phyloP scores from a whole-genome alignment of 2,113 vertebrate species.

The Mungos mungo region DNA sequence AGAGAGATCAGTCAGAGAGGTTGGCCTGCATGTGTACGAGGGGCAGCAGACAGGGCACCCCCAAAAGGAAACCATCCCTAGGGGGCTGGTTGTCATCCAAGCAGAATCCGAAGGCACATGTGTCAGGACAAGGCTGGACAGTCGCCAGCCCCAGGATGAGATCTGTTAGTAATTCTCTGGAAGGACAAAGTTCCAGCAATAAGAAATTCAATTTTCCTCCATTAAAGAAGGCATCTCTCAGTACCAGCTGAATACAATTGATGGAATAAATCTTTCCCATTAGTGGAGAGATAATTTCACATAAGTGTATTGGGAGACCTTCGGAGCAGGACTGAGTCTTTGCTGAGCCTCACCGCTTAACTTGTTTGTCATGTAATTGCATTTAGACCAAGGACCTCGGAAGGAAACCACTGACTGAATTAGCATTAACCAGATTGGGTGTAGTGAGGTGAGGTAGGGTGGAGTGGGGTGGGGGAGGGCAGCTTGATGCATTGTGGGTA shows the following conservation, averaged over 20 bases:
- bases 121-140: slow-evolving; percentile 49
- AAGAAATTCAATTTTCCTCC: slow-evolving; percentile 78
- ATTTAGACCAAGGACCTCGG: slow-evolving; percentile 92
- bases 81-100: slow-evolving; percentile 54
- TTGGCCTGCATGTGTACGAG: background rate
- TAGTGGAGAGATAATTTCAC: slow-evolving; percentile 87
- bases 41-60: slow-evolving; percentile 5
- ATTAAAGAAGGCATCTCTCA: slow-evolving; percentile 75
- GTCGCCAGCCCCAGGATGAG: slow-evolving; percentile 38
- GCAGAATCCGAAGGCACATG: background rate
- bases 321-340: slow-evolving; percentile 78
- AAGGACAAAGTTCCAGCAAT: slow-evolving; percentile 70
- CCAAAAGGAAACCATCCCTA: slow-evolving; percentile 43
- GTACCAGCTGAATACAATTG: slow-evolving; percentile 78
- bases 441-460: background rate
- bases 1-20: slow-evolving; percentile 39
- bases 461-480: slow-evolving; percentile 59
- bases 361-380: slow-evolving; percentile 90
- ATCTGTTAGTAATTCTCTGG: slow-evolving; percentile 74
- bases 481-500: slow-evolving; percentile 83
- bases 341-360: slow-evolving; percentile 79
- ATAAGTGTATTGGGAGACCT: slow-evolving; percentile 85
- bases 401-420: slow-evolving; percentile 93
- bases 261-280: slow-evolving; percentile 85
- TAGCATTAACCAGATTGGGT: slow-evolving; percentile 91